A percentile compares a stretch with the other conserved stretches of the same genome.
Evolutionary conservation across 2,113 vertebrate species (phyloP).

Genomic region (Syngnathus typhle): DNA sequence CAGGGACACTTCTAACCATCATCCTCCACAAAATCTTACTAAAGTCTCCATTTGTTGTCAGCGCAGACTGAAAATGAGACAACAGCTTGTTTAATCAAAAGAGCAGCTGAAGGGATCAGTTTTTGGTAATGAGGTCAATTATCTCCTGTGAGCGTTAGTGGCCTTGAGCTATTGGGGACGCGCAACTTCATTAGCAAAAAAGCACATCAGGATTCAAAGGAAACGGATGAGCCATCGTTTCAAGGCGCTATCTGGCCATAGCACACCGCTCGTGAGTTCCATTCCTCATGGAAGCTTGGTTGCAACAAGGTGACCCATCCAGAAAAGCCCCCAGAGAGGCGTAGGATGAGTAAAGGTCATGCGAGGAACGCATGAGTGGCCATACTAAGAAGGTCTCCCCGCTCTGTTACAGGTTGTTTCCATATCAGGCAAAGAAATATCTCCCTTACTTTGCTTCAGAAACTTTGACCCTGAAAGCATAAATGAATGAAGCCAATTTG

Average conservation of each 20-base stretch:
- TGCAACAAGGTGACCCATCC: not conserved
- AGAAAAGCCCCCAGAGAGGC: not conserved
- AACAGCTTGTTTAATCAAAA: slow-evolving; percentile 51
- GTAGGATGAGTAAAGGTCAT: not conserved
- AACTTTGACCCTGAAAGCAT: slow-evolving; percentile 16
- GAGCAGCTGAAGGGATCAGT: slow-evolving; percentile 35
- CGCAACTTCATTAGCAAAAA: slow-evolving; percentile 23
- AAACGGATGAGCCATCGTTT: no score
- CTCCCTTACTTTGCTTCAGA: not conserved
- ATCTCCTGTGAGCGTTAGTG: slow-evolving; percentile 6
- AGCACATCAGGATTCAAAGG: not conserved
- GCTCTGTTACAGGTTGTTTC: not conserved
- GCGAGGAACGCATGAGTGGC: not conserved
- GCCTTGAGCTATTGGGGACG: slow-evolving; percentile 13
- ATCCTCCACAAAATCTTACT: no score
- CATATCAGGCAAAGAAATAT: not conserved
- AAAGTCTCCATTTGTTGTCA: no score
- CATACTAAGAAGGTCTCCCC: not conserved
- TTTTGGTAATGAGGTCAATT: slow-evolving; percentile 44
- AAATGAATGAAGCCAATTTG: slow-evolving; percentile 28
- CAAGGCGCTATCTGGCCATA: no score
- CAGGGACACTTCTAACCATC: slow-evolving; percentile 33
- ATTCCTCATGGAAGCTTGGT: not conserved
- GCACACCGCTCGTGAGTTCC: no score
- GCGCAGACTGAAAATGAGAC: slow-evolving; percentile 24